Conservation (phyloP, 2,797 vertebrate genomes). For the Myotis planiceps region DNA sequence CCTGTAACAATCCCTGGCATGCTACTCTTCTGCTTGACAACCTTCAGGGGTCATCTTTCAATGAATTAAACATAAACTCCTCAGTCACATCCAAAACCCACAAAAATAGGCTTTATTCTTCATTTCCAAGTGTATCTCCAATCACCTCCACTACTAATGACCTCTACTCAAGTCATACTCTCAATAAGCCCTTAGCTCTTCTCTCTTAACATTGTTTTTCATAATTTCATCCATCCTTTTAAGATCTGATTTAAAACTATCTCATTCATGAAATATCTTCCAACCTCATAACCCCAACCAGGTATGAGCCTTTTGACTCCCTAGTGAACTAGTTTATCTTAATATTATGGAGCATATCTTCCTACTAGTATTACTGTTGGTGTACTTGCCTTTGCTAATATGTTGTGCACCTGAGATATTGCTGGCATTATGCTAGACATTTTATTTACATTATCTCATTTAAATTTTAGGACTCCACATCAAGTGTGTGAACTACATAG, state of each 20-base stretch:
- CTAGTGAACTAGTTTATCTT: neutral
- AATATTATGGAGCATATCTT: neutral
- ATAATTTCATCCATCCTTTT: neutral
- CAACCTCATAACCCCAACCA: neutral
- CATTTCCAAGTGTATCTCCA: neutral
- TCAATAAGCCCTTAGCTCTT: neutral
- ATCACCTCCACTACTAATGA: neutral
- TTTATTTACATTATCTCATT: slow-evolving; percentile 10
- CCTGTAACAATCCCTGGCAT: neutral
- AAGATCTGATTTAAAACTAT: neutral
- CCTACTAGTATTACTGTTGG: neutral
- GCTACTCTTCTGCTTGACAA: neutral
- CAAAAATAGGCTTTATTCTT: neutral
- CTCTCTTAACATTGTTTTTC: neutral
- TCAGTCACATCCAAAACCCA: neutral
- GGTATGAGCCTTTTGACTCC: neutral
- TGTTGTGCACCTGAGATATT: neutral
- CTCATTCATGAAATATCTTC: neutral
- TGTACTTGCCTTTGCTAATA: neutral
- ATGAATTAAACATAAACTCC: neutral
- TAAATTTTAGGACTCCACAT: neutral
- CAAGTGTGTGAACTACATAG: neutral
- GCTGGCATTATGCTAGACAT: neutral
- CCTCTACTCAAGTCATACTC: neutral
- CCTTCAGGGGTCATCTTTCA: neutral